Base-by-base conservation (phyloP, 2,797 vertebrate genomes). In the Anas acuta region DNA sequence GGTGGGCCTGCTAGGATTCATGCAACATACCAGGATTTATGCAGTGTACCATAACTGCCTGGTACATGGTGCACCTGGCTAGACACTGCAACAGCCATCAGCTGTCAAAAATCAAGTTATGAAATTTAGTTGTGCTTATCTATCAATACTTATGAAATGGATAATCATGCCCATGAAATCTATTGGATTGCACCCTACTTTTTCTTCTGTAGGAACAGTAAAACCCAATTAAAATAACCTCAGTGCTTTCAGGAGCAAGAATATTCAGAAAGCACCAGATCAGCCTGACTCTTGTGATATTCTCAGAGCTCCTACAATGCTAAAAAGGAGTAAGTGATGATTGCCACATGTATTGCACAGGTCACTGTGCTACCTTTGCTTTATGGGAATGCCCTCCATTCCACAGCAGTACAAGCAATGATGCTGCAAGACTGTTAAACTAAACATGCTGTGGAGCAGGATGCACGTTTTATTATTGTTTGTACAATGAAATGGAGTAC, bases 31-130 rank as follows among this genome's bases (percentile, higher is more conserved):
- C 9, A n/a, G 45, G 26, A 76, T 33, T 86, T 62, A 54, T 17
- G 47, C 0, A 3, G 15, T 7, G 23, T n/a, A 35, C 32, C 35
- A 69, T 25, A 79, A 4, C 0, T 3, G 1, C 35, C 32, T 47
- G 37, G 39, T 57, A 71, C 39, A 51, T 18, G 30, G 28, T 26
- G 13, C 22, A 41, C n/a, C 35, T 53, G 20, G 32, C 35, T 1
- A 73, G n/a, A 47, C 17, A 54, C 6, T 33, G 64, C 22, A 39
- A 49, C 14, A 47, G 35, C 19, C 54, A 37, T 20, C 39, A 72
- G n/a, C 33, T 62, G 45, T 14, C 56, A 75, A 91, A 82, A 79
- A 61, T 32, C 16, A 64, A 37, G 6, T 11, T 35, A 49, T 5
- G 4, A 13, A 61, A 41, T 32, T 66, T 54, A 61, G 25, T 26